These are phyloP conservation scores for Tiliqua scincoides DNA, from an alignment of 2,113 vertebrate genomes.

Conservation along the genomic window DNA sequence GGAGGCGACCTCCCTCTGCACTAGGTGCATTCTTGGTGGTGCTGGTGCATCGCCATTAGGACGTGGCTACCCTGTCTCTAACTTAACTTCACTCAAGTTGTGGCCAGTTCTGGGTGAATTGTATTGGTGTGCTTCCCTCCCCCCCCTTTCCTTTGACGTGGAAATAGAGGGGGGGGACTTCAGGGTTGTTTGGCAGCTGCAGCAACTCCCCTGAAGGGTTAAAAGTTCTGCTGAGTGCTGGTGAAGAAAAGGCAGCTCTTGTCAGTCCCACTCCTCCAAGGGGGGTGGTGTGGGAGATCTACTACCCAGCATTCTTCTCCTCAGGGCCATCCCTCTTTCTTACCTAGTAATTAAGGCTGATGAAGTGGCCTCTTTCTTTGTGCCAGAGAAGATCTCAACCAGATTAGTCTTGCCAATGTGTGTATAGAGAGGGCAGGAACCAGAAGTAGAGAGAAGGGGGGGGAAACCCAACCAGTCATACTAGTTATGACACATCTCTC, in stretches of 20 bases:
- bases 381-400: conserved; percentile 9
- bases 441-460: background rate
- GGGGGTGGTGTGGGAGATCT: too few species aligned
- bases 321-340: conserved; percentile 7
- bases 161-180: background rate
- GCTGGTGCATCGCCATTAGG: background rate
- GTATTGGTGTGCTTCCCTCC: background rate
- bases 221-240: conserved; percentile 4
- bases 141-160: too few species aligned
- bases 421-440: background rate
- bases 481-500: conserved; percentile 35
- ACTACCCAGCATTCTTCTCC: background rate
- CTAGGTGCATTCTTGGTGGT: background rate
- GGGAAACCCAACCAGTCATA: background rate
- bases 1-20: background rate
- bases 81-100: background rate
- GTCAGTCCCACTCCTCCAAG: background rate
- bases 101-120: background rate
- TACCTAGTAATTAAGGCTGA: conserved; percentile 14
- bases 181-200: background rate
- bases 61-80: background rate
- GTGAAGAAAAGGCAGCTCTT: conserved; percentile 1
- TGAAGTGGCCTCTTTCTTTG: conserved; percentile 29
- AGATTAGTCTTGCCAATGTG: conserved; percentile 5
- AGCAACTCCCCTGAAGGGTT: background rate